Conservation (phyloP, 2,113 vertebrate genomes). For the Eubucco bourcierii region DNA sequence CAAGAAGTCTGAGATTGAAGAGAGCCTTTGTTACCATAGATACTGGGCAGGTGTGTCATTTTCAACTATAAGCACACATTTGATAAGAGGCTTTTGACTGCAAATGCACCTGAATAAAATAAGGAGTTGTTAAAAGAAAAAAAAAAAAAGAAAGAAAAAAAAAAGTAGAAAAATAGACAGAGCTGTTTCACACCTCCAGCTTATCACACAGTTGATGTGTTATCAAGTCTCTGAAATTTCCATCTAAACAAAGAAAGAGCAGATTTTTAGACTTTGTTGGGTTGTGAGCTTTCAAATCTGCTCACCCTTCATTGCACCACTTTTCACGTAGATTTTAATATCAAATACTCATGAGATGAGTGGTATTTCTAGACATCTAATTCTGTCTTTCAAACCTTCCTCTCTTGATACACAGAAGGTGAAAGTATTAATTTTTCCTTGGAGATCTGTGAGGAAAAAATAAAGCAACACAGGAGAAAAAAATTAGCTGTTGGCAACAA, state of each 20-base stretch:
- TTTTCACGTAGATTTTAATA: conserved; percentile 6
- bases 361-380: conserved; percentile 45
- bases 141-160: background rate
- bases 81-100: conserved; percentile 67
- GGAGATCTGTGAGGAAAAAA: background rate
- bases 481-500: conserved; percentile 49
- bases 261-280: conserved; percentile 50
- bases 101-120: conserved; percentile 72
- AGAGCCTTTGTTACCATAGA: conserved; percentile 78
- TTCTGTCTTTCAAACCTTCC: conserved; percentile 18
- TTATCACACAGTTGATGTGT: conserved; percentile 13
- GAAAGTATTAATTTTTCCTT: conserved; percentile 28
- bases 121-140: conserved; percentile 5
- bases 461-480: background rate
- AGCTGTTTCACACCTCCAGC: conserved; percentile 48
- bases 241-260: conserved; percentile 65
- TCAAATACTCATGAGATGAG: background rate
- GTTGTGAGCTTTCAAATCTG: conserved; percentile 61
- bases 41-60: conserved; percentile 78
- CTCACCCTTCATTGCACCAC: background rate
- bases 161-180: background rate
- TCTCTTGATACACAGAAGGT: background rate
- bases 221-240: conserved; percentile 55
- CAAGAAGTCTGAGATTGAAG: conserved; percentile 66
- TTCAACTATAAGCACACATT: conserved; percentile 65